Evolutionary conservation across 1,140 invertebrate species (phyloP).

Genomic region (Eumeta japonica): DNA sequence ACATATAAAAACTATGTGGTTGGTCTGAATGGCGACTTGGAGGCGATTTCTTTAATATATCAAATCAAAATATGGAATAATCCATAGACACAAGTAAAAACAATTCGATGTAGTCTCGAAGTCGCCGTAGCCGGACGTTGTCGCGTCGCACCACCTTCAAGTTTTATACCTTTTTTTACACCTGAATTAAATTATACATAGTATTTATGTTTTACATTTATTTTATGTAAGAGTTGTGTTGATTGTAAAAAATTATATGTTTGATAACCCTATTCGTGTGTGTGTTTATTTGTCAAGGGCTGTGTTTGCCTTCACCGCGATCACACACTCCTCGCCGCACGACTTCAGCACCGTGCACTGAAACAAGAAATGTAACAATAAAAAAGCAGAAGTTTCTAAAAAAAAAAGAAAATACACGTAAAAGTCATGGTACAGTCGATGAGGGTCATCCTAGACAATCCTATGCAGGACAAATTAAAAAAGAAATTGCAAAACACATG

Average conservation of each 20-base stretch:
- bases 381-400: not conserved
- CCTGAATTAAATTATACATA: constrained; percentile 57
- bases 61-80: not conserved
- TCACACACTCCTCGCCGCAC: constrained; percentile 89
- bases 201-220: constrained; percentile 59
- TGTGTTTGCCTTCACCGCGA: constrained; percentile 91
- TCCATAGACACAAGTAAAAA: not conserved
- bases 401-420: not conserved
- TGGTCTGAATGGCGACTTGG: too few species aligned
- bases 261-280: constrained; percentile 49
- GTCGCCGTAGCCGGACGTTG: too few species aligned
- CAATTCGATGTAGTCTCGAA: not conserved
- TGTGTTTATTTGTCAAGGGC: constrained; percentile 84
- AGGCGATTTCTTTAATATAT: not conserved
- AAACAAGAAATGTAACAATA: constrained; percentile 36
- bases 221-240: constrained; percentile 55
- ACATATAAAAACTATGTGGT: too few species aligned
- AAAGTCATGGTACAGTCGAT: too few species aligned
- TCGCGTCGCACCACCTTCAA: not conserved
- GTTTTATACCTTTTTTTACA: constrained; percentile 36
- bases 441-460: too few species aligned
- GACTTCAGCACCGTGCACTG: constrained; percentile 89
- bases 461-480: too few species aligned
- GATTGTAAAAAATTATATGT: constrained; percentile 54
- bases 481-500: too few species aligned